These are phyloP conservation scores for Homalodisca vitripennis DNA, from an alignment of 1,140 invertebrate genomes.

Conservation along the genomic window DNA sequence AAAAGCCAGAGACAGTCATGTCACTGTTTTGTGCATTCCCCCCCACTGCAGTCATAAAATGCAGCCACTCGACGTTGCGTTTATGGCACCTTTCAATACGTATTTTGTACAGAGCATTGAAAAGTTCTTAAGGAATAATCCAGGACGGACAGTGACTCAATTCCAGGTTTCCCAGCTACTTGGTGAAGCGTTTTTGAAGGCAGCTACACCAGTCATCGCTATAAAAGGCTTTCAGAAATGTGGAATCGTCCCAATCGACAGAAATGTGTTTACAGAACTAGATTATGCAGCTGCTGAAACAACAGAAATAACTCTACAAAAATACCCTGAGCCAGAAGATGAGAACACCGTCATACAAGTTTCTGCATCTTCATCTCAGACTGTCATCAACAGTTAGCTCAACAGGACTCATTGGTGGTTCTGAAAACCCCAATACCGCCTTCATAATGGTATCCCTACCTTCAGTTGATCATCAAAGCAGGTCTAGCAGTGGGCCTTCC, in stretches of 20 bases:
- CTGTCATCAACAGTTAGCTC: not conserved
- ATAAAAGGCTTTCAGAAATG: slow-evolving; percentile 40
- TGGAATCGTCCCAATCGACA: slow-evolving; percentile 43
- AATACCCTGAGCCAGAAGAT: slow-evolving; percentile 15
- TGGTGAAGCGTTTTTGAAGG: slow-evolving; percentile 43
- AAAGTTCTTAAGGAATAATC: slow-evolving; percentile 43
- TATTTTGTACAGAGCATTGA: slow-evolving; percentile 39
- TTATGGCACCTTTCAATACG: slow-evolving; percentile 44
- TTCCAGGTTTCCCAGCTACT: slow-evolving; percentile 44
- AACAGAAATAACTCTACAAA: slow-evolving; percentile 48
- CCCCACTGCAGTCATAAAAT: slow-evolving; percentile 47
- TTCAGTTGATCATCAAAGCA: not conserved
- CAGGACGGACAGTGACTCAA: slow-evolving; percentile 43
- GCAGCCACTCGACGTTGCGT: slow-evolving; percentile 48
- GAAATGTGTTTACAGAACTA: slow-evolving; percentile 41
- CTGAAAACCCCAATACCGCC: not conserved
- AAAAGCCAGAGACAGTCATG: slow-evolving; percentile 38
- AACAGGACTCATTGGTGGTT: not conserved
- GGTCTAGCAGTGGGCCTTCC: not conserved
- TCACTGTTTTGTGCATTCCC: slow-evolving; percentile 42
- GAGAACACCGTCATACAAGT: not conserved
- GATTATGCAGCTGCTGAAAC: slow-evolving; percentile 48
- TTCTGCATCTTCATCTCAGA: not conserved
- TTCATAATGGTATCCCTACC: not conserved
- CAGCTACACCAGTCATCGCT: slow-evolving; percentile 43